These are phyloP conservation scores for Heterodera schachtii DNA, from an alignment of 1,140 invertebrate species.

Conservation along the genomic window DNA sequence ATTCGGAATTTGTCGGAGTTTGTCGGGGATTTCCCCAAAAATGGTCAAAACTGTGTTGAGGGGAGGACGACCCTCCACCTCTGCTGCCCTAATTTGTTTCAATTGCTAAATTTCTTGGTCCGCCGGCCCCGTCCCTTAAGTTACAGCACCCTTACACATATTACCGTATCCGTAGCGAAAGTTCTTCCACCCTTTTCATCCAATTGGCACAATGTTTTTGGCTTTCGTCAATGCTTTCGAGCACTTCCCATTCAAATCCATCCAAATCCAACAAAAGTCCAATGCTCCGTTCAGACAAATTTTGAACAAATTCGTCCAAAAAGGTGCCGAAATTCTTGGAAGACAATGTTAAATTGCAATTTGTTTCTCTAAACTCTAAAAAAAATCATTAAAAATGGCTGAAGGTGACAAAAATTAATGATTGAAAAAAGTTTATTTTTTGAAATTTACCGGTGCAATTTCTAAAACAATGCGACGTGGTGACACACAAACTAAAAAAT, in stretches of 20 bases:
- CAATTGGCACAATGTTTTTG: slow-evolving; percentile 10
- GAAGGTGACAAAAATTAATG: background rate
- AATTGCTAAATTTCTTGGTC: too few relatives aligned
- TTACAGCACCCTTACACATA: too few relatives aligned
- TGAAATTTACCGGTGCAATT: background rate
- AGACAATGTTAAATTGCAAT: slow-evolving; percentile 1
- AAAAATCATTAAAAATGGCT: background rate
- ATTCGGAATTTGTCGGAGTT: too few relatives aligned
- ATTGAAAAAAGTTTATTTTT: background rate
- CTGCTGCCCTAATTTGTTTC: too few relatives aligned
- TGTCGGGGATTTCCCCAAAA: too few relatives aligned
- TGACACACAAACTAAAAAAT: too few relatives aligned
- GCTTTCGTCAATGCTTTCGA: background rate
- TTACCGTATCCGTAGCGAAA: slow-evolving; percentile 8
- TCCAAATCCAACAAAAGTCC: slow-evolving; percentile 19
- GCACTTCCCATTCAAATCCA: slow-evolving; percentile 16
- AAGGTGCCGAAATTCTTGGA: background rate
- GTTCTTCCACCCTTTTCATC: slow-evolving; percentile 11
- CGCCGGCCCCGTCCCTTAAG: too few relatives aligned
- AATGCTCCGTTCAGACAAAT: background rate
- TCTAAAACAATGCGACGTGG: background rate
- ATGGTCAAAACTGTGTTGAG: background rate
- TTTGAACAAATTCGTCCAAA: background rate
- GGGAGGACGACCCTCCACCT: too few relatives aligned
- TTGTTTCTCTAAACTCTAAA: background rate